These are phyloP conservation scores for Eidolon dupreanum DNA, from an alignment of 2,797 vertebrate species.

Conservation along the genomic window DNA sequence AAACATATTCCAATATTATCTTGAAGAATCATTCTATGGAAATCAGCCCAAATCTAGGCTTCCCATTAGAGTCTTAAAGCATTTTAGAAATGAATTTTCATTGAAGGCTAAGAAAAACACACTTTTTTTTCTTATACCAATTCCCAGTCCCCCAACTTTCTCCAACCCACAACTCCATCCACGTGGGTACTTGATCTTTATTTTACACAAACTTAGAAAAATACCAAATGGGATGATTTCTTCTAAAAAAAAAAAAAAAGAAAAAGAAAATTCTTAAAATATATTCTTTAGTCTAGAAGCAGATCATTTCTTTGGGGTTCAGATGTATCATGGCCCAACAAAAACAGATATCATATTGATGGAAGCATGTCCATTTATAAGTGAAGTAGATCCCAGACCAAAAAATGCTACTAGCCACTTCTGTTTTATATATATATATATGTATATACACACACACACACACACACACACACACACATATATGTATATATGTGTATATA, in stretches of 20 bases:
- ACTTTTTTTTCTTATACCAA: background rate
- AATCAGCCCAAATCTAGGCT: background rate
- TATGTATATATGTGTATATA: no score
- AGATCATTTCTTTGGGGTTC: background rate
- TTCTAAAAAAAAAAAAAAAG: background rate
- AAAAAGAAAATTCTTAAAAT: background rate
- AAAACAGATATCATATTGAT: background rate
- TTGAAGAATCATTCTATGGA: background rate
- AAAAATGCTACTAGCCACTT: background rate
- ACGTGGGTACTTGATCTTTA: background rate
- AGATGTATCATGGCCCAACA: background rate
- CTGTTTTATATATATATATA: background rate
- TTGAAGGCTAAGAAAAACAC: background rate
- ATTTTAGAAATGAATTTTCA: constrained; percentile 23
- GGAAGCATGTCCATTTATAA: background rate
- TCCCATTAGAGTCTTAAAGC: background rate
- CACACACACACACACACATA: no score
- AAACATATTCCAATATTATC: background rate
- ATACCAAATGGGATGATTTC: background rate
- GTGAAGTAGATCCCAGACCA: background rate
- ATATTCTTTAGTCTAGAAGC: background rate
- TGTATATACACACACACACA: no score
- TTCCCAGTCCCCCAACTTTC: background rate
- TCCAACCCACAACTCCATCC: background rate
- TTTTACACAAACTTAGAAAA: background rate